A percentile compares a stretch with the other conserved stretches of the same genome.
phyloP scores from a whole-genome alignment of 2,888 invertebrate species.

The Epicampocera succincta region DNA sequence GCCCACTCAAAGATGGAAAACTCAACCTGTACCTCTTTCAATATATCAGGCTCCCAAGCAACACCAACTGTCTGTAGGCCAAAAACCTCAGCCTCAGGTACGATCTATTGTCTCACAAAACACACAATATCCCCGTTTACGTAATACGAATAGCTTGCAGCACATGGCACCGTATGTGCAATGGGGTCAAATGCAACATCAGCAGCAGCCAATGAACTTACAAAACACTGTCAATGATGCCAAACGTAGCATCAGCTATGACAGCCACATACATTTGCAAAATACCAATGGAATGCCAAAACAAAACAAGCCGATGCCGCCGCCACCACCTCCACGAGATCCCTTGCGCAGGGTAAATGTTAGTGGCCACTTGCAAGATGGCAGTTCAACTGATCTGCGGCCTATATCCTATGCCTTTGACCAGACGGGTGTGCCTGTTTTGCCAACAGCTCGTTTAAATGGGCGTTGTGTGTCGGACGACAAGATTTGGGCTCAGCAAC shows the following conservation, averaged over 20 bases:
- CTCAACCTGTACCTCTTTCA: conserved; percentile 82
- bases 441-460: conserved; percentile 71
- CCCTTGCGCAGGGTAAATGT: conserved; percentile 84
- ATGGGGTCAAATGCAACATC: conserved; percentile 75
- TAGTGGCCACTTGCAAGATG: conserved; percentile 72
- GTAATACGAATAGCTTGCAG: conserved; percentile 75
- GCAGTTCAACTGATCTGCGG: conserved; percentile 79
- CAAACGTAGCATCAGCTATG: conserved; percentile 81
- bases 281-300: conserved; percentile 74
- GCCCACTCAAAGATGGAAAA: conserved; percentile 82
- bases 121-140: conserved; percentile 64
- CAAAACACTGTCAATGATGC: conserved; percentile 77
- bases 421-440: conserved; percentile 71
- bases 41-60: conserved; percentile 74
- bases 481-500: conserved; percentile 79
- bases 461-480: conserved; percentile 81
- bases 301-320: conserved; percentile 83
- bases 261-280: conserved; percentile 80
- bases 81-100: conserved; percentile 56
- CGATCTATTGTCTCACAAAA: conserved; percentile 53
- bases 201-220: conserved; percentile 73
- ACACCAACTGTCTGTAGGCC: conserved; percentile 35
- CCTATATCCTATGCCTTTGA: conserved; percentile 84
- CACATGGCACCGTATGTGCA: conserved; percentile 76
- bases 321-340: conserved; percentile 91